Evolutionary conservation across 2,888 invertebrate genomes (phyloP), one percentile per base, ranked within the genome.

Genomic region (Cryptophagus acutangulus): DNA sequence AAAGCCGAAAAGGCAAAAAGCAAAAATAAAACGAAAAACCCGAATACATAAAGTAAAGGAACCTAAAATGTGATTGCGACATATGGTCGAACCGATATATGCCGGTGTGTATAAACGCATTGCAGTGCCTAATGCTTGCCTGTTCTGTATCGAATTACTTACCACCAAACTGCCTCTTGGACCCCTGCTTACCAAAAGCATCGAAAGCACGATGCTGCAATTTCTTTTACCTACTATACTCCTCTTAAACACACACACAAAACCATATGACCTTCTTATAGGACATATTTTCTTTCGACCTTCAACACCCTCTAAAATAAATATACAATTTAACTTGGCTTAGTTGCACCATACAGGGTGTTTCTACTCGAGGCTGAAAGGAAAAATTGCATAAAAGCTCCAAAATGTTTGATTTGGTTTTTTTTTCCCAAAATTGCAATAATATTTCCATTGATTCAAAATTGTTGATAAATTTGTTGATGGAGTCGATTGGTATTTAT

Each of bases 11-110:
- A n/a, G n/a, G n/a, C n/a, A n/a, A n/a, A n/a, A n/a, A n/a, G n/a
- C n/a, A n/a, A n/a, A n/a, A n/a, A n/a, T n/a, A n/a, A n/a, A n/a
- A n/a, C n/a, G n/a, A n/a, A n/a, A n/a, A n/a, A n/a, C n/a, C n/a
- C n/a, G n/a, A n/a, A n/a, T n/a, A n/a, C n/a, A n/a, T n/a, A n/a
- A n/a, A n/a, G n/a, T n/a, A n/a, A n/a, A n/a, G n/a, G n/a, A n/a
- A n/a, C n/a, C n/a, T n/a, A 43, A 51, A 52, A 52, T 50, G 48
- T 37, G 38, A 52, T 49, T 54, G 49, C 50, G 49, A 50, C 56
- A 56, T 52, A 54, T 56, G 56, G 56, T 25, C 24, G 17, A 33
- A 14, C 37, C 45, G 48, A 36, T n/a, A n/a, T n/a, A n/a, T 48
- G 49, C 44, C 46, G 40, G 45, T 17, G 26, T n/a, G 15, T 13